Base-by-base conservation (phyloP, 1,140 invertebrate species). In the Globodera rostochiensis region DNA sequence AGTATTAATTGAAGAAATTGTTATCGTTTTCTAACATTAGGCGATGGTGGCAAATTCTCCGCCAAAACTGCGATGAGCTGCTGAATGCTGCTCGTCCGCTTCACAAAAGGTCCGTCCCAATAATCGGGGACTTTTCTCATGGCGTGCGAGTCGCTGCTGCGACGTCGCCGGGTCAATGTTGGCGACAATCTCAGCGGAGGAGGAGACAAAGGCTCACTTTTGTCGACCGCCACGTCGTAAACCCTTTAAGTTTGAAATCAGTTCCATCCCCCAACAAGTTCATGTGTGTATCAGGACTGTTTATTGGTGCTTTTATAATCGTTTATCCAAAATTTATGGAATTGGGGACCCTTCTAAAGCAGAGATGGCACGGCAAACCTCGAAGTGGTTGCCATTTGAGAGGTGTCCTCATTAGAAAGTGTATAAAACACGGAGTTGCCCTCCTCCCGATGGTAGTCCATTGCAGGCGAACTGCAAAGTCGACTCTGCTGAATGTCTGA, bases 341-440 rank as follows among this genome's bases (percentile, higher is more conserved):
- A 6, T 53, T 15, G 36, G 15, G 36, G 36, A 36, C 36, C 36
- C 36, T 36, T 36, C 36, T 36, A 36, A 36, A 36, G 36, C 36
- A 36, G 36, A 36, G 36, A 36, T 36, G 36, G 36, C 36, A 36
- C 36, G 36, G 36, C 15, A 50, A 45, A 78, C 77, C 64, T 78
- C 9, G 77, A 78, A 36, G 77, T 78, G n/a, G 64, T 6, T 13
- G 77, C 21, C 25, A 69, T 36, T 50, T 78, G 77, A 45, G 77
- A 49, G n/a, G 50, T 36, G 13, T 46, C 64, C 6, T 64, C 64
- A 36, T 78, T 6, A 36, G 13, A 78, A 78, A 45, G 71, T 45
- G 66, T 64, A 69, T 78, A 78, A 21, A 78, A 78, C 53, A 78
- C 64, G 36, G 77, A 78, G 46, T 70, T 66, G 21, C 77, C 77